Evolutionary conservation across 2,113 vertebrate genomes (phyloP), one percentile per base, ranked within the genome.

Genomic region (Hippocampus barbouri): DNA sequence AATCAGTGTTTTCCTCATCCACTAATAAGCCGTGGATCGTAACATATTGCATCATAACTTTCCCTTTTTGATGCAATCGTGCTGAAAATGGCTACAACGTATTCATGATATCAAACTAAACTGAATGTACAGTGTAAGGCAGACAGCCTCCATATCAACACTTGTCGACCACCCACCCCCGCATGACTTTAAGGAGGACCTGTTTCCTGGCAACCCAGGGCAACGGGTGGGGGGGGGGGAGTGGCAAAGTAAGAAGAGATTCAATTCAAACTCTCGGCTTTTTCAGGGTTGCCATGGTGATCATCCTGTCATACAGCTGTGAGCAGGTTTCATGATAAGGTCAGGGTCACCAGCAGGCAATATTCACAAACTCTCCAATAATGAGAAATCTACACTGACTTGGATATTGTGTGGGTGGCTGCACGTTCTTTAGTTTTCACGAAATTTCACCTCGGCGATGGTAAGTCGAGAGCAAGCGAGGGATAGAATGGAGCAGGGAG

Each of bases 121-220:
- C 12, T 15, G 56, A 27, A 14, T 59, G 25, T 27, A 56, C 53
- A 56, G 21, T 15, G 57, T 65, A 59, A 76, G 75, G 34, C 66
- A 8, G 49, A 70, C 71, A 38, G 10, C 34, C 61, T 27, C 16
- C 18, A 41, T 78, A 56, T 21, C 53, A 68, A 69, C 16, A 51
- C 76, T 82, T 65, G 53, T 66, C 71, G 72, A 76, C 60, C 78
- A 4, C 53, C 62, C 57, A 69, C 66, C 3, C 75, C 85, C 83
- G 79, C 77, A 18, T 70, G 6, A 69, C 68, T 62, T 76, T 70
- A 72, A 83, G 78, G 79, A 78, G 73, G 75, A 73, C 40, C 54
- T 11, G 82, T 85, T 85, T 23, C 86, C 76, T 74, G 81, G 82
- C 79, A 85, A 89, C 86, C 59, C 2, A n/a, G 23, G 6, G 10